Conservation (phyloP, 2,113 vertebrate species). For the Ascaphus truei region DNA sequence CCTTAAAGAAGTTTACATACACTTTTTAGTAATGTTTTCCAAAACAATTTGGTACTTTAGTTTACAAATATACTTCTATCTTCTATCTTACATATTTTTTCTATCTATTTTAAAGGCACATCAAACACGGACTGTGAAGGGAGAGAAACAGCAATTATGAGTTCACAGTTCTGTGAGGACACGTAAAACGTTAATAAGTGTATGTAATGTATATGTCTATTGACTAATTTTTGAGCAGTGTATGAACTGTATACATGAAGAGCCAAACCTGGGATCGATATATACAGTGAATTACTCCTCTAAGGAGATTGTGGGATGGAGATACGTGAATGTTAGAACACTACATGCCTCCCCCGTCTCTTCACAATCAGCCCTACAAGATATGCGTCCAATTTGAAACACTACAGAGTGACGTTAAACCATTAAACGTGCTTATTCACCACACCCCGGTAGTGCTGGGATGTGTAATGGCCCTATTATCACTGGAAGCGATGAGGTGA, state of each 20-base stretch:
- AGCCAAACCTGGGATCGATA: neutral
- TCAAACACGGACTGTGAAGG: neutral
- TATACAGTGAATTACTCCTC: neutral
- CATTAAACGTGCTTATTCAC: slow-evolving; percentile 30
- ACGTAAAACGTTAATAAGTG: neutral
- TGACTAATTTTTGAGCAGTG: slow-evolving; percentile 4
- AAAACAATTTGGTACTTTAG: no score
- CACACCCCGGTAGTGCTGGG: neutral
- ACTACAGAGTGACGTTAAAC: slow-evolving; percentile 13
- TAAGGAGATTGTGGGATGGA: neutral
- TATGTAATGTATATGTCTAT: neutral
- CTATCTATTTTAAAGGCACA: neutral
- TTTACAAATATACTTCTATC: no score
- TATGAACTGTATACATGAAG: neutral
- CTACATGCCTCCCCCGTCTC: neutral
- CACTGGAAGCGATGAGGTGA: neutral
- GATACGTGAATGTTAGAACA: neutral
- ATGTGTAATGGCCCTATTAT: slow-evolving; percentile 23
- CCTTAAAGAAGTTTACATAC: no score
- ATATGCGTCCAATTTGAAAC: slow-evolving; percentile 12
- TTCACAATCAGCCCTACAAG: neutral
- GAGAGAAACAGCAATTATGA: neutral
- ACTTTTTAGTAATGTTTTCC: no score
- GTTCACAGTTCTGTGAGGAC: neutral
- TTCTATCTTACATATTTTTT: neutral